Percentiles rank a stretch among this genome's conserved stretches.
Evolutionary conservation across 2,888 invertebrate genomes (phyloP).

Genomic region (Eumacrocentrus americanus): DNA sequence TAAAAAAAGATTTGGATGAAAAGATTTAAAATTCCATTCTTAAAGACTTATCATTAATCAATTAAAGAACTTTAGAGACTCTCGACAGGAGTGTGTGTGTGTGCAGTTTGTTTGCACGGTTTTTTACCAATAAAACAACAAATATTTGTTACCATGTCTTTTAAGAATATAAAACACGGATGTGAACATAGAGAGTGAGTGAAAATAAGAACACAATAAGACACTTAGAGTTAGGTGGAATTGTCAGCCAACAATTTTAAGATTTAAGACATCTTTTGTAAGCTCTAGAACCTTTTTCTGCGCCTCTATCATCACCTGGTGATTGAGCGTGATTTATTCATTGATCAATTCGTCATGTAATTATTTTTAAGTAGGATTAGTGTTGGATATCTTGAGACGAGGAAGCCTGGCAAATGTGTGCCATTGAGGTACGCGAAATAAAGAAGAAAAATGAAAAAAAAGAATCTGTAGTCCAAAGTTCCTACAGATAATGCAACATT

Average conservation of each 20-base stretch:
- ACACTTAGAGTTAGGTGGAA: not conserved
- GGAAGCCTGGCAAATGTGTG: conserved; percentile 28
- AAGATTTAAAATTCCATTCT: too few relatives aligned
- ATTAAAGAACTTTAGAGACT: too few relatives aligned
- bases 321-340: not conserved
- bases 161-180: too few relatives aligned
- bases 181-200: not conserved
- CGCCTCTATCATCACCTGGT: conserved; percentile 7
- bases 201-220: not conserved
- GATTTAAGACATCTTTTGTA: conserved; percentile 1
- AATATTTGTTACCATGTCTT: not conserved
- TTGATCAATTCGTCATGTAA: not conserved
- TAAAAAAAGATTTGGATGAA: too few relatives aligned
- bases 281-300: conserved; percentile 13
- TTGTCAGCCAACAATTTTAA: conserved; percentile 1
- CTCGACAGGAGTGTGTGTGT: too few relatives aligned
- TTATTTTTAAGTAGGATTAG: conserved; percentile 10
- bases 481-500: conserved; percentile 49
- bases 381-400: conserved; percentile 11
- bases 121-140: conserved; percentile 19
- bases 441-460: too few relatives aligned
- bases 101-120: too few relatives aligned
- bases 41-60: too few relatives aligned
- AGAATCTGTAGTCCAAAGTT: conserved; percentile 58
- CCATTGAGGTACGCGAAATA: conserved; percentile 34